Evolutionary conservation across 1,140 invertebrate genomes (phyloP).

Genomic region (Lordiphosa mommai): DNA sequence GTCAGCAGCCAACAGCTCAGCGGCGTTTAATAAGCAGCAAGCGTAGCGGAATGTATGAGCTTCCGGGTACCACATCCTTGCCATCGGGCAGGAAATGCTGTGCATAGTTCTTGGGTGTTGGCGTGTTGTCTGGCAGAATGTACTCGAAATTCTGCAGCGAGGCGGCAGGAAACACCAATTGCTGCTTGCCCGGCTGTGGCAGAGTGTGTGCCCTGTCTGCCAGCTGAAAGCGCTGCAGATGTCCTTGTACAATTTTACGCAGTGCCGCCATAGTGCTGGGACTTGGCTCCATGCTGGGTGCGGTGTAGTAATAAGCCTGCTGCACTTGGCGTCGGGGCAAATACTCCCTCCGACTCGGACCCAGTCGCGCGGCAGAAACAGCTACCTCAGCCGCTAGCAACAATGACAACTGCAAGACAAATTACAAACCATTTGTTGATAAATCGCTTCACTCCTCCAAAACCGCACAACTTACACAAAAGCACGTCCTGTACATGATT

Average conservation of each 20-base stretch:
- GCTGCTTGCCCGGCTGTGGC: constrained; percentile 15
- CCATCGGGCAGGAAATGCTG: constrained; percentile 64
- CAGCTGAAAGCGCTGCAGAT: constrained; percentile 54
- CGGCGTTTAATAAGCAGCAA: constrained; percentile 49
- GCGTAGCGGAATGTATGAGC: constrained; percentile 68
- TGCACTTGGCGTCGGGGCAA: constrained; percentile 31
- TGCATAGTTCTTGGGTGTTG: constrained; percentile 69
- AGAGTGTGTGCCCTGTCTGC: constrained; percentile 26
- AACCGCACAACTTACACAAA: constrained; percentile 28
- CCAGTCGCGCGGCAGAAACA: constrained; percentile 18
- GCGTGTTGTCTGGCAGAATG: constrained; percentile 49
- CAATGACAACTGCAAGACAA: constrained; percentile 51
- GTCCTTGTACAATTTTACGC: constrained; percentile 52
- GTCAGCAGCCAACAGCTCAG: constrained; percentile 18
- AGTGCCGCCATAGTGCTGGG: constrained; percentile 44
- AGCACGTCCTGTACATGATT: constrained; percentile 47
- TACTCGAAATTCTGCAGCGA: constrained; percentile 31
- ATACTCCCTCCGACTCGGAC: constrained; percentile 22
- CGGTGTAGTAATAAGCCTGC: constrained; percentile 34
- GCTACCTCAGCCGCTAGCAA: constrained; percentile 35
- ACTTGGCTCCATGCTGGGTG: constrained; percentile 12
- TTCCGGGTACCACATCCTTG: constrained; percentile 72
- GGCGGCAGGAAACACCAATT: constrained; percentile 22
- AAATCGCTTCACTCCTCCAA: neutral
- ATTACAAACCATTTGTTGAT: constrained; percentile 16